Conservation (phyloP, 2,113 vertebrate species). For the Onychostoma macrolepis region DNA sequence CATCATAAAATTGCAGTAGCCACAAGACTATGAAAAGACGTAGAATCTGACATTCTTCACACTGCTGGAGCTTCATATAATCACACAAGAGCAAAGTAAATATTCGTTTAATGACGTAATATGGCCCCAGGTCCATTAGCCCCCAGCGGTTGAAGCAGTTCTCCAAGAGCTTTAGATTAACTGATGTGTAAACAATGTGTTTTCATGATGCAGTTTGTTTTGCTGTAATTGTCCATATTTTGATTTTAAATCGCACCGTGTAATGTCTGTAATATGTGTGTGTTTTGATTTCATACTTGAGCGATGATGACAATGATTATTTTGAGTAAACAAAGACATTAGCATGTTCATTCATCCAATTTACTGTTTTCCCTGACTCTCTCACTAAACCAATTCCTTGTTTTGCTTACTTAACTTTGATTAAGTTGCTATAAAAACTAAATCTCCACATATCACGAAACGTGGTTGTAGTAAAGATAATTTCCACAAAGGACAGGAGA, state of each 20-base stretch:
- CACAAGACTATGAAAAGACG: background rate
- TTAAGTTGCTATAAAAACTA: slow-evolving; percentile 5
- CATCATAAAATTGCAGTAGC: background rate
- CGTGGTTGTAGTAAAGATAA: too few relatives aligned
- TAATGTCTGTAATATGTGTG: slow-evolving; percentile 25
- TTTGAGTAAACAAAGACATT: slow-evolving; percentile 42
- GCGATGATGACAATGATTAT: slow-evolving; percentile 29
- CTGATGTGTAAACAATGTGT: slow-evolving; percentile 31
- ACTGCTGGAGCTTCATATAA: slow-evolving; percentile 22
- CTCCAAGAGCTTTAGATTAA: background rate
- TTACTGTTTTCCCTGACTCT: background rate
- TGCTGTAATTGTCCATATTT: slow-evolving; percentile 37
- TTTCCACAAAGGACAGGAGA: too few relatives aligned
- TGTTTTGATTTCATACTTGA: slow-evolving; percentile 47
- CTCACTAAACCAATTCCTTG: background rate
- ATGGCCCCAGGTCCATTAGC: slow-evolving; percentile 12
- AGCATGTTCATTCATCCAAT: slow-evolving; percentile 27
- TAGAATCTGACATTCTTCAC: background rate
- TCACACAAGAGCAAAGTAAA: slow-evolving; percentile 32
- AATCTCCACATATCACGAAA: background rate
- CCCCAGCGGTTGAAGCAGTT: slow-evolving; percentile 17
- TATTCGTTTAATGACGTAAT: slow-evolving; percentile 24
- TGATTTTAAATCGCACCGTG: slow-evolving; percentile 23
- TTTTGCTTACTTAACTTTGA: slow-evolving; percentile 22
- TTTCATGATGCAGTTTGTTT: slow-evolving; percentile 20